Evolutionary conservation across 2,888 invertebrate species (phyloP).

Genomic region (Myathropa florea): DNA sequence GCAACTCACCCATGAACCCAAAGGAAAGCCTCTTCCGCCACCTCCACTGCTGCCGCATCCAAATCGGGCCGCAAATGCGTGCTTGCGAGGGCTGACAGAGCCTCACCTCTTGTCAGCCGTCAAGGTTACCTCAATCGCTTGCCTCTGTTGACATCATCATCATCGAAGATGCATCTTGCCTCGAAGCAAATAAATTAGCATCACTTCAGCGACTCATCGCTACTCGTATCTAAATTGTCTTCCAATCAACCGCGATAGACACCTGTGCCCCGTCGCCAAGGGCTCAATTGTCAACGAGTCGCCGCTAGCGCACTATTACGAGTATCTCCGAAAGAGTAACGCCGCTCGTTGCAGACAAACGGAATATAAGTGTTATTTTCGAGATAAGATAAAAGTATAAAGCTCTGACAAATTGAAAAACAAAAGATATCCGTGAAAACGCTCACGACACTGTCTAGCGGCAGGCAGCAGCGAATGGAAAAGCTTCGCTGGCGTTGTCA

Average conservation of each 20-base stretch:
- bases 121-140: background rate
- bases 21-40: background rate
- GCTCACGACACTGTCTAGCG: background rate
- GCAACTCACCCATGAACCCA: background rate
- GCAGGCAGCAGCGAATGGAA: background rate
- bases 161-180: constrained; percentile 26
- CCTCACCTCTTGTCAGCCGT: background rate
- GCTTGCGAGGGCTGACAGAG: background rate
- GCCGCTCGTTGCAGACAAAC: background rate
- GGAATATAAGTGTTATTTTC: constrained; percentile 9
- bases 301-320: too few relatives aligned
- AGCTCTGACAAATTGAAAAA: constrained; percentile 47
- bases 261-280: background rate
- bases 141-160: background rate
- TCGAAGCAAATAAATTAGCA: constrained; percentile 34
- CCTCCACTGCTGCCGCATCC: background rate
- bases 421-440: constrained; percentile 20
- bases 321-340: background rate
- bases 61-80: background rate
- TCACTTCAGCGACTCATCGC: background rate
- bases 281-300: background rate
- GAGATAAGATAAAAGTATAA: constrained; percentile 53
- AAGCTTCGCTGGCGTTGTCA: constrained; percentile 30
- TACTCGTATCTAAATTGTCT: constrained; percentile 27
- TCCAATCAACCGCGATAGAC: background rate